A percentile compares a stretch with the other conserved stretches of the same genome.
phyloP scores from a whole-genome alignment of 1,140 invertebrate species.

The Drosophila mauritiana region DNA sequence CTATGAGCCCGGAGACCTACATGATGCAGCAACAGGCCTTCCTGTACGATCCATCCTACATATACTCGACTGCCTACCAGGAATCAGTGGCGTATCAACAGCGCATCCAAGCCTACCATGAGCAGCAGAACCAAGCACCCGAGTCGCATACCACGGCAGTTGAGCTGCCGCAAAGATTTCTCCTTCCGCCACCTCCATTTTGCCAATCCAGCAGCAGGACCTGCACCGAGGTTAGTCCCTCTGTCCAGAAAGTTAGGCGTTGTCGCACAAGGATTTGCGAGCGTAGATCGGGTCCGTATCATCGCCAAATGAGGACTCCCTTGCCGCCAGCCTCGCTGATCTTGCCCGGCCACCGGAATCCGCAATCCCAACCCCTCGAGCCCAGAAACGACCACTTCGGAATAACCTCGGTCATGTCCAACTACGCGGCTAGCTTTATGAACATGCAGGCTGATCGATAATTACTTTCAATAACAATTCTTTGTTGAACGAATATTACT shows the following conservation, averaged over 20 bases:
- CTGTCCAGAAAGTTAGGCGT: neutral
- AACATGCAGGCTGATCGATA: slow-evolving; percentile 18
- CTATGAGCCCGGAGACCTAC: neutral
- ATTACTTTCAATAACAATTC: neutral
- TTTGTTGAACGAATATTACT: neutral
- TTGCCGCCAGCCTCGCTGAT: neutral
- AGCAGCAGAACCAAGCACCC: slow-evolving; percentile 24
- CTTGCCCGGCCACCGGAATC: neutral
- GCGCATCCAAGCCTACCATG: slow-evolving; percentile 45
- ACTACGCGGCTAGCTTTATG: slow-evolving; percentile 43
- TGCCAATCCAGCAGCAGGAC: slow-evolving; percentile 3
- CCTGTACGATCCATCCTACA: slow-evolving; percentile 14
- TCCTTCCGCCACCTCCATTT: slow-evolving; percentile 6
- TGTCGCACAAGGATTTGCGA: neutral
- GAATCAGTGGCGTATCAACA: slow-evolving; percentile 17
- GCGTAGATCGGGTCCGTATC: slow-evolving; percentile 2
- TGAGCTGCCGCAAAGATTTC: slow-evolving; percentile 6
- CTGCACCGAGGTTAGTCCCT: neutral
- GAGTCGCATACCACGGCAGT: neutral
- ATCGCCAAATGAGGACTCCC: neutral
- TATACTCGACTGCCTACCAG: slow-evolving; percentile 10
- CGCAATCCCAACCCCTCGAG: neutral
- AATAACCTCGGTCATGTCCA: slow-evolving; percentile 28
- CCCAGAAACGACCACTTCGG: slow-evolving; percentile 21
- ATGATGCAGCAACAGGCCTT: neutral